Base-by-base conservation (phyloP, 1,140 invertebrate genomes). In the Cyclargus thomasi region DNA sequence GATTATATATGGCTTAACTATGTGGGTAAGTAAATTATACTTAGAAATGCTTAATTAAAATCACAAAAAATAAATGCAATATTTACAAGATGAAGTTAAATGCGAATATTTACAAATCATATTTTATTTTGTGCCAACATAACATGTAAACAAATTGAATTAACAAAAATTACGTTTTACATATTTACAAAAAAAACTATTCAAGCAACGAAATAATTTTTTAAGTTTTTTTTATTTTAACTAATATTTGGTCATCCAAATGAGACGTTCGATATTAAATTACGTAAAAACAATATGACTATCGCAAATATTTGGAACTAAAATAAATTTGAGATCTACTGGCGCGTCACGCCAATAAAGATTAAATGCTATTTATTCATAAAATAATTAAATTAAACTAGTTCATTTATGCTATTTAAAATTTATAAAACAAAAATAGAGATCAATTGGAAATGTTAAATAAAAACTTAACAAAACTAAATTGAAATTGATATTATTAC, bases 11-110 rank as follows among this genome's bases (percentile, higher is more conserved):
- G 64, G 70, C 85, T 87, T 83, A 88, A 68, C 70, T 81, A 81
- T 57, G 68, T 14, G 67, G 65, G 63, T 70, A 71, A 53, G 62
- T 69, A 80, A 80, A 82, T 83, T 72, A 80, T 75, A 74, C 72
- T 70, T 74, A 70, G 74, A 72, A 82, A 79, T 74, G 77, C 77
- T 83, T 83, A 84, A 77, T 63, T 53, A 80, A 74, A 81, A 86
- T 86, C 83, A 86, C 82, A 86, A 83, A 74, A 70, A 78, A 75
- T 85, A 88, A 89, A 89, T 89, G 86, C 86, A 86, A 82, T 89
- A 88, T 88, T 86, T 89, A 89, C 83, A 89, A 70, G 74, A 81
- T 59, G 78, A 78, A 78, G 23, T 59, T 66, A 35, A 23, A 66
- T 35, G 36, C 14, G 14, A 57, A 66, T 66, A 71, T 65, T 70